Base-by-base conservation (phyloP, 2,888 invertebrate genomes). In the Bursaphelenchus okinawaensis region DNA sequence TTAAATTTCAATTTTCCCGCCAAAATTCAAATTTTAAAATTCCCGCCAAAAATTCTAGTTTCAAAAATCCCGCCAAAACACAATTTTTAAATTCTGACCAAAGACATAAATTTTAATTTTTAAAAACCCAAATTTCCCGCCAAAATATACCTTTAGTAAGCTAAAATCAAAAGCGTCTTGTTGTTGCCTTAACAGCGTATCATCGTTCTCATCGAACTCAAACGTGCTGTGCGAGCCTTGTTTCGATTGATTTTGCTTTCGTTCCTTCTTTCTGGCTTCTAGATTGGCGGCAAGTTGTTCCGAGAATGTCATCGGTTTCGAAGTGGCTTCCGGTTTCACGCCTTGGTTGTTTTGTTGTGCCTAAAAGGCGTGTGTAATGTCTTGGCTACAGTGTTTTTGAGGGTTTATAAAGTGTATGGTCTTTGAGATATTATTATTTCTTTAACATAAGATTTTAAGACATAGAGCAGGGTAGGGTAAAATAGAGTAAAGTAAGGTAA, bases 121-220 rank as follows among this genome's bases (percentile, higher is more conserved):
- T 12, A 40, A n/a, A 40, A 40, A 3, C 6, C 12, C n/a, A 4
- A 40, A 1, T n/a, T n/a, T n/a, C n/a, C n/a, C n/a, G n/a, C 1
- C 12, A 40, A 40, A 40, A 40, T 16, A 40, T 54, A 54, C 54
- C 40, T 54, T 22, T 8, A 59, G 52, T 19, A 59, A 12, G 6
- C 62, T 63, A 54, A 62, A 62, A 40, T 52, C 62, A 20, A 62
- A 62, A 16, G 54, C 62, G 20, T 62, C 62, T 51, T 62, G 55
- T 51, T 62, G 62, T 22, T 23, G 28, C 23, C 26, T 63, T 12
- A 52, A 12, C 9, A 62, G 55, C 20, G 27, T 19, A 51, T 62
- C 60, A 24, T 59, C 60, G 52, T 59, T 50, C 12, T 59, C 52
- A 4, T 59, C 60, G 52, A 51, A 23, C 51, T 51, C 24, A 6